Conservation (phyloP, 2,888 invertebrate genomes). For the Rotaria magnacalcarata region DNA sequence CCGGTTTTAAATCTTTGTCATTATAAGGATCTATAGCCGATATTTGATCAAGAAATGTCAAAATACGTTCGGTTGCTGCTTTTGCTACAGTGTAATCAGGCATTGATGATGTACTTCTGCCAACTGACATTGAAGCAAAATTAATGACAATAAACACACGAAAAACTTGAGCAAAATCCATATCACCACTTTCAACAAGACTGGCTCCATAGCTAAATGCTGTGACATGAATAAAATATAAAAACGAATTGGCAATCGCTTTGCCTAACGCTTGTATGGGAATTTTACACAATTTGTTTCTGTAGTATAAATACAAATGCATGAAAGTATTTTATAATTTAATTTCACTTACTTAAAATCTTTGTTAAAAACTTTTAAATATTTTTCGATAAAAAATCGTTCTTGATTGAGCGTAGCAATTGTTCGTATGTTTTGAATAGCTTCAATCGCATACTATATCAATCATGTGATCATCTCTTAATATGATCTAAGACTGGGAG, state of each 20-base stretch:
- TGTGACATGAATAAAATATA: constrained; percentile 57
- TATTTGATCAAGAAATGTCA: constrained; percentile 52
- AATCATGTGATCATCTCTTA: too few species aligned
- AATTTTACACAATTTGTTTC: background rate
- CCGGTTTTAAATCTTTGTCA: background rate
- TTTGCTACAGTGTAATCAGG: constrained; percentile 52
- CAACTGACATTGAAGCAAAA: background rate
- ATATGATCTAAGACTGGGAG: too few species aligned
- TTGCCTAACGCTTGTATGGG: constrained; percentile 58
- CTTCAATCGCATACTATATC: background rate
- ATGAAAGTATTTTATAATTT: background rate
- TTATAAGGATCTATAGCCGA: constrained; percentile 51
- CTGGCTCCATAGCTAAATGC: constrained; percentile 61
- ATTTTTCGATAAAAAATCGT: background rate
- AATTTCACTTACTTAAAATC: background rate
- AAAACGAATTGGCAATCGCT: background rate
- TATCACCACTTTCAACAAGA: constrained; percentile 56
- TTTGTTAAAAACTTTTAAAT: background rate
- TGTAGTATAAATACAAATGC: background rate
- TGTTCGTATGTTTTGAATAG: background rate
- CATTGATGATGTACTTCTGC: background rate
- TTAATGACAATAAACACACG: background rate
- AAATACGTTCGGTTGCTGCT: constrained; percentile 53
- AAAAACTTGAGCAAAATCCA: background rate
- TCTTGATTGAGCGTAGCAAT: background rate